Percentiles rank a stretch among this genome's conserved stretches.
Evolutionary conservation across 2,888 invertebrate genomes (phyloP).

Genomic region (Morpho helenor): DNA sequence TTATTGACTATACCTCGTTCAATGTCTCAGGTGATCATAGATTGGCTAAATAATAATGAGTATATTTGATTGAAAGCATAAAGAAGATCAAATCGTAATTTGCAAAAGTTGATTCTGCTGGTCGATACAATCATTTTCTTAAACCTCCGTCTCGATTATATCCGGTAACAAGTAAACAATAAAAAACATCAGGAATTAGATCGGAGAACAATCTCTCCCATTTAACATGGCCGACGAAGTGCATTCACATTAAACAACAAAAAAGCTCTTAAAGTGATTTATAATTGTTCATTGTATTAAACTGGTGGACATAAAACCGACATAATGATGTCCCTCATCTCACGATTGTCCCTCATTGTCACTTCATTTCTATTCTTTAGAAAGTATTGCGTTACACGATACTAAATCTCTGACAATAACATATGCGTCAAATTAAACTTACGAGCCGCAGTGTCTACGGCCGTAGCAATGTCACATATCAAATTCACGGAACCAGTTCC

Average conservation of each 20-base stretch:
- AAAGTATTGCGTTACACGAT: conserved; percentile 54
- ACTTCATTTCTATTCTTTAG: conserved; percentile 45
- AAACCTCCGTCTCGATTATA: no score
- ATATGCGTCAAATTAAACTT: conserved; percentile 65
- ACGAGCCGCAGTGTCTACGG: conserved; percentile 62
- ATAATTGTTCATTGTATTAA: neutral
- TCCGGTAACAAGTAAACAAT: no score
- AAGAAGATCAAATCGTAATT: no score
- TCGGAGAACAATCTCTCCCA: no score
- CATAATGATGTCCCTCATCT: conserved; percentile 39
- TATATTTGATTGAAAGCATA: no score
- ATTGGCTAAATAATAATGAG: no score
- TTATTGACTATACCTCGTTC: no score
- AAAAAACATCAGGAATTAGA: no score
- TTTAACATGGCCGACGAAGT: no score
- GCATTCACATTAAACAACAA: neutral
- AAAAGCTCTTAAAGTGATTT: neutral
- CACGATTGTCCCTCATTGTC: conserved; percentile 59
- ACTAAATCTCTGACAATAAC: conserved; percentile 60
- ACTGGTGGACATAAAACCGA: conserved; percentile 14
- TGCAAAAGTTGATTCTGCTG: no score
- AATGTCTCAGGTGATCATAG: no score
- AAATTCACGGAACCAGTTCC: conserved; percentile 57
- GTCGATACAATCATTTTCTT: no score
- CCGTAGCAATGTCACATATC: conserved; percentile 56